Evolutionary conservation across 2,113 vertebrate species (phyloP), one percentile per base, ranked within the genome.

Genomic region (Toxostoma redivivum): DNA sequence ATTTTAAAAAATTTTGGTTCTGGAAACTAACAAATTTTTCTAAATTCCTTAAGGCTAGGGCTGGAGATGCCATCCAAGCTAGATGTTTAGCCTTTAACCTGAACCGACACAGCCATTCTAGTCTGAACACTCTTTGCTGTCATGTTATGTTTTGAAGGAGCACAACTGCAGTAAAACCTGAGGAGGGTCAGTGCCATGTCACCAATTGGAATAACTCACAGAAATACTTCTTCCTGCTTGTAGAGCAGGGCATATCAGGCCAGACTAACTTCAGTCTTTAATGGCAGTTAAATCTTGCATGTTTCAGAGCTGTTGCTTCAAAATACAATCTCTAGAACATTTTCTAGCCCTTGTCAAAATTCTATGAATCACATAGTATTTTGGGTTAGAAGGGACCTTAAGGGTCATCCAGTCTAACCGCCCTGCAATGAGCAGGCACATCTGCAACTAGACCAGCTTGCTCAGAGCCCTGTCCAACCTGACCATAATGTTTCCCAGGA

Each of bases 131-230:
- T 47, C 5, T 50, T 72, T 65, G 42, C 56, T 50, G 17, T 45
- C 58, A 48, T 0, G 1, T 21, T 31, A 40, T 4, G 2, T 78
- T 69, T 30, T 1, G 2, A 53, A 10, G 24, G 28, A 53, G 22
- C 56, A 65, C 50, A 47, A 21, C 45, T 31, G 64, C 58, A 33
- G n/a, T 25, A 76, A 69, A 78, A 71, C 12, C 27, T 81, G 50
- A 44, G 20, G 23, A 31, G 16, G 19, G 16, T 40, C 51, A 85
- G 17, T 33, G 42, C 25, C 2, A 1, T 31, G 42, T 47, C 47
- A 62, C 35, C n/a, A 50, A 11, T 48, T 31, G 35, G 35, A 38
- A 14, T 31, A 33, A 58, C 37, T 73, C 53, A 28, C 74, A 67
- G 44, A 73, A 93, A 60, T 27, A 22, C 58, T 82, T 76, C 42